Percentiles rank a stretch among this genome's conserved stretches.
Conservation (phyloP, 2,888 invertebrate genomes). For the Drosophila melanosoma region DNA sequence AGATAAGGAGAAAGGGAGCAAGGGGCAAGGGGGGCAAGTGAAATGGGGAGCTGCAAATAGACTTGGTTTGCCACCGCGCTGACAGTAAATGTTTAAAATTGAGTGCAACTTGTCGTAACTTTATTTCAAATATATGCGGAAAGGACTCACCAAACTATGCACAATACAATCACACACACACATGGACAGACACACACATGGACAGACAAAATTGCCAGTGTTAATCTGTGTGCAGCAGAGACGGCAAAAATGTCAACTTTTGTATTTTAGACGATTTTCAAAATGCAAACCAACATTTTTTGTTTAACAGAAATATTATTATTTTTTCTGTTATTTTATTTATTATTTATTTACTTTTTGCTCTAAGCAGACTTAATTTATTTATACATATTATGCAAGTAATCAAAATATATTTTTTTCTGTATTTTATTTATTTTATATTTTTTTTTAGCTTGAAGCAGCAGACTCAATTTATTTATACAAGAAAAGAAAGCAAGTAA, state of each 20-base stretch:
- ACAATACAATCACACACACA: constrained; percentile 46
- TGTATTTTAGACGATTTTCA: neutral
- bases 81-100: constrained; percentile 81
- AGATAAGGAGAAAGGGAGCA: accelerated
- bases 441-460: too few relatives aligned
- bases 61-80: constrained; percentile 65
- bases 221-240: constrained; percentile 34
- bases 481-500: too few relatives aligned
- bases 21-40: neutral
- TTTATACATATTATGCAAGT: too few relatives aligned
- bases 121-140: constrained; percentile 78
- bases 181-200: constrained; percentile 18
- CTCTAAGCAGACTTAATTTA: too few relatives aligned
- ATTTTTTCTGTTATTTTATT: too few relatives aligned
- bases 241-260: constrained; percentile 34
- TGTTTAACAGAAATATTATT: too few relatives aligned
- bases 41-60: neutral
- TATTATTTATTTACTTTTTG: too few relatives aligned
- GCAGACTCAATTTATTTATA: too few relatives aligned
- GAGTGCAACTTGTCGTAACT: constrained; percentile 81
- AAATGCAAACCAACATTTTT: too few relatives aligned
- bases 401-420: too few relatives aligned
- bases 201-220: constrained; percentile 25
- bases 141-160: constrained; percentile 77
- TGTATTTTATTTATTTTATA: too few relatives aligned